Evolutionary conservation across 2,113 vertebrate genomes (phyloP).

Genomic region (Brienomyrus brachyistius): DNA sequence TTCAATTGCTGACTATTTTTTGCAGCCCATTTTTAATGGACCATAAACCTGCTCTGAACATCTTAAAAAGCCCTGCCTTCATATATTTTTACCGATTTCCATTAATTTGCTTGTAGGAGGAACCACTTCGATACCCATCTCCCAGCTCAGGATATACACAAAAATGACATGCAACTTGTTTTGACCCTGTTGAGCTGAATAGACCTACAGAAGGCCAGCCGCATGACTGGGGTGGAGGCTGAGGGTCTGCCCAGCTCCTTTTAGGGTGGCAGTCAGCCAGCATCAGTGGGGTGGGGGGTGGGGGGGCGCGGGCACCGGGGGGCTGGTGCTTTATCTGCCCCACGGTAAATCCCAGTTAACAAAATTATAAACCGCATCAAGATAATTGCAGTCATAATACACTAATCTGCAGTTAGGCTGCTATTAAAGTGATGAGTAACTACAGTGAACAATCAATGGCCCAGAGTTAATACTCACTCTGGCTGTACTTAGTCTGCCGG

Average conservation of each 20-base stretch:
- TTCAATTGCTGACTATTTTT: neutral
- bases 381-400: constrained; percentile 28
- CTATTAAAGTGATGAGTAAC: constrained; percentile 28
- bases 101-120: neutral
- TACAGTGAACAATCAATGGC: constrained; percentile 25
- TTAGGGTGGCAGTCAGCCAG: neutral
- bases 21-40: neutral
- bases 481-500: constrained; percentile 10
- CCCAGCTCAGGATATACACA: neutral
- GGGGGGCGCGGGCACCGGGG: neutral
- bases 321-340: constrained; percentile 20
- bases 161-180: neutral
- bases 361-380: constrained; percentile 46
- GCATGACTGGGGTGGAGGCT: neutral
- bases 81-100: constrained; percentile 4
- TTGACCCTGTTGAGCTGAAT: neutral
- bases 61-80: neutral
- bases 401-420: constrained; percentile 26
- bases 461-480: constrained; percentile 20
- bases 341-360: constrained; percentile 44
- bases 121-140: neutral
- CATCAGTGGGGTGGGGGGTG: neutral
- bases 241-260: neutral
- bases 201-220: neutral
- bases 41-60: neutral